Conservation (phyloP, 2,113 vertebrate genomes). For the Hemibagrus wyckioides region DNA sequence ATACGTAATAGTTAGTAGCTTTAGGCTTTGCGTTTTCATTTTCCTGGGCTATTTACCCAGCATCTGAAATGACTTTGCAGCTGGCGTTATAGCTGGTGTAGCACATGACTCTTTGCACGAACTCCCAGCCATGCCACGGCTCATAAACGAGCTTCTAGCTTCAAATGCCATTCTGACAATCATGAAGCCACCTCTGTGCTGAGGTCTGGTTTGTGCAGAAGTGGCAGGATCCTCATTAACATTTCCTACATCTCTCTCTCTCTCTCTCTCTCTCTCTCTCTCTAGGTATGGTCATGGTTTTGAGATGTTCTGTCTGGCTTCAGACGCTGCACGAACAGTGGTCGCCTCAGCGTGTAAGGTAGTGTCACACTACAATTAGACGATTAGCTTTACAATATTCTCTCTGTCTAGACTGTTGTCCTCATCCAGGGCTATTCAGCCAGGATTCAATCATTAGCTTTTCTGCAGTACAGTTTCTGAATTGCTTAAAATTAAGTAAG, state of each 20-base stretch:
- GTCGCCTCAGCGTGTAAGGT: constrained; percentile 98
- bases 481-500: neutral
- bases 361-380: constrained; percentile 54
- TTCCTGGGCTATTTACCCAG: constrained; percentile 42
- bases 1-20: constrained; percentile 17
- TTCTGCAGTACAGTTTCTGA: neutral
- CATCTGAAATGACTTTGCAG: constrained; percentile 38
- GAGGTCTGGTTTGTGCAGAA: constrained; percentile 11
- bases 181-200: constrained; percentile 16
- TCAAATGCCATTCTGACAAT: constrained; percentile 23
- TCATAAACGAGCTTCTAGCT: constrained; percentile 30
- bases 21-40: constrained; percentile 20
- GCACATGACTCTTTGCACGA: constrained; percentile 5
- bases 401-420: neutral
- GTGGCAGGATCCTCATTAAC: constrained; percentile 43
- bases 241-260: constrained; percentile 15
- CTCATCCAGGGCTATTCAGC: neutral
- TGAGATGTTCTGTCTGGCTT: constrained; percentile 92
- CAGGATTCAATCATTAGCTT: neutral
- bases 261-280: constrained; percentile 26
- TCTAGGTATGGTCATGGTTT: constrained; percentile 94
- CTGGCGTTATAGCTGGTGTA: constrained; percentile 29
- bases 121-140: neutral
- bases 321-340: constrained; percentile 80
- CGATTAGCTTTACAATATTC: constrained; percentile 31